phyloP scores from a whole-genome alignment of 2,113 vertebrate species.

The Otis tarda region DNA sequence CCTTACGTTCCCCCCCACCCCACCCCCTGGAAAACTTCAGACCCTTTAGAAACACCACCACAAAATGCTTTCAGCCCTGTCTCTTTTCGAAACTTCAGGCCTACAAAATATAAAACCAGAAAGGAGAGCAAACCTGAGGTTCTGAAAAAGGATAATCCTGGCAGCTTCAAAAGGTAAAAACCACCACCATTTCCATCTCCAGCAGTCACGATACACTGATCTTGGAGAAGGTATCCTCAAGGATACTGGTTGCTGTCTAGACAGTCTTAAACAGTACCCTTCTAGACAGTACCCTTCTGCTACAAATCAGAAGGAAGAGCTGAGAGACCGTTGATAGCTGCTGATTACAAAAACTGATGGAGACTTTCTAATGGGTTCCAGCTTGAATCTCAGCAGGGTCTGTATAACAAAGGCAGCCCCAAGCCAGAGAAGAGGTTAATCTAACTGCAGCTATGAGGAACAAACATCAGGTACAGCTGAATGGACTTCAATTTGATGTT shows the following conservation, averaged over 20 bases:
- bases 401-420: constrained; percentile 35
- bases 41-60: constrained; percentile 65
- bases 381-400: constrained; percentile 49
- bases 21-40: constrained; percentile 53
- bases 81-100: constrained; percentile 54
- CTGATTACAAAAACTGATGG: constrained; percentile 16
- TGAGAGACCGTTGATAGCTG: background rate
- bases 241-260: constrained; percentile 17
- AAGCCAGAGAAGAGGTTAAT: constrained; percentile 56
- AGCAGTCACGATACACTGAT: background rate
- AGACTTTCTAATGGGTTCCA: constrained; percentile 60
- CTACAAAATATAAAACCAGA: constrained; percentile 28
- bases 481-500: constrained; percentile 36
- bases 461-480: constrained; percentile 18
- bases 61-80: constrained; percentile 59
- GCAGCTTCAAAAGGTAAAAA: background rate
- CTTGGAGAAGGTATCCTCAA: constrained; percentile 32
- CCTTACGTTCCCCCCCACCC: too few relatives aligned
- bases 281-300: constrained; percentile 33
- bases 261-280: constrained; percentile 31
- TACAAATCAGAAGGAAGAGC: constrained; percentile 38
- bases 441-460: background rate
- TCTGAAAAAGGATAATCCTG: background rate
- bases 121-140: background rate
- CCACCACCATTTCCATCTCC: background rate